A percentile compares a stretch with the other conserved stretches of the same genome.
These are phyloP conservation scores for Chaenodraco wilsoni DNA, from an alignment of 2,797 vertebrate genomes.

Conservation along the genomic window DNA sequence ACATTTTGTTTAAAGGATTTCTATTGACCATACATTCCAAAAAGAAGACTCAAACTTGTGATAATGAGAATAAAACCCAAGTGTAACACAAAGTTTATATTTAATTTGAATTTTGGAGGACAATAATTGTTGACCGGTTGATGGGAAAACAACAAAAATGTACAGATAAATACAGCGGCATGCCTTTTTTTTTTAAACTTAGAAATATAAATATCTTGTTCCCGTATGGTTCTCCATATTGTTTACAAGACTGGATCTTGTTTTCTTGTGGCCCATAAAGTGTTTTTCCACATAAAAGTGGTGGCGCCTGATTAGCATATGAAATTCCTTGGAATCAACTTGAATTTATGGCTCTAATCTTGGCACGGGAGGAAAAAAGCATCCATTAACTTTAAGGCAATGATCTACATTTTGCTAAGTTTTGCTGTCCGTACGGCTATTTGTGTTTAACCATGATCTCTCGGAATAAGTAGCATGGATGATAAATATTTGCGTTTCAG, in stretches of 20 bases:
- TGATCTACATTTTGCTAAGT: constrained; percentile 38
- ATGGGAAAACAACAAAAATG: too few relatives aligned
- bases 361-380: constrained; percentile 56
- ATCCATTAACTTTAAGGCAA: constrained; percentile 49
- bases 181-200: constrained; percentile 7
- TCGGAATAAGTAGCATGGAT: constrained; percentile 51
- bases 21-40: too few relatives aligned
- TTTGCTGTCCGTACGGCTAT: constrained; percentile 18
- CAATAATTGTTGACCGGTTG: too few relatives aligned
- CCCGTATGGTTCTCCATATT: constrained; percentile 28
- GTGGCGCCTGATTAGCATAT: constrained; percentile 83
- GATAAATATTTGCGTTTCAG: constrained; percentile 72
- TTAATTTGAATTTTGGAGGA: too few relatives aligned
- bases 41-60: too few relatives aligned
- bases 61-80: too few relatives aligned
- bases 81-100: too few relatives aligned
- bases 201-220: constrained; percentile 20
- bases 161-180: background rate
- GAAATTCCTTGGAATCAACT: constrained; percentile 80
- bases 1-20: too few relatives aligned
- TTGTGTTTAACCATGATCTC: constrained; percentile 54
- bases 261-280: constrained; percentile 63
- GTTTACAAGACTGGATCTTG: constrained; percentile 62
- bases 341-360: constrained; percentile 77
- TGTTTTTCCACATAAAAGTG: constrained; percentile 71